Conservation (phyloP, 2,888 invertebrate genomes). For the Lycia hirtaria region DNA sequence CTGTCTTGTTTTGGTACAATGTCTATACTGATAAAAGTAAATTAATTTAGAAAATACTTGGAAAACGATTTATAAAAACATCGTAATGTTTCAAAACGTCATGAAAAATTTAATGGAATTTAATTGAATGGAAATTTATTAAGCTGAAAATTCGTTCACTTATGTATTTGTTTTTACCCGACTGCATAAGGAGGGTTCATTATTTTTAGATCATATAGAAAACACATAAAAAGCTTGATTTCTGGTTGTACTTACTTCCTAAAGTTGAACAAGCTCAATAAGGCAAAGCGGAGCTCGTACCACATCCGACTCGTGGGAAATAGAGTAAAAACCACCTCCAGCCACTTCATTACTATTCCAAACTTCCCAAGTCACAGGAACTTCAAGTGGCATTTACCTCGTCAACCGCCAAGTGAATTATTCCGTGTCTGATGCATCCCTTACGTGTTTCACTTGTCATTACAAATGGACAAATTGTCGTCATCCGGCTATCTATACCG, state of each 20-base stretch:
- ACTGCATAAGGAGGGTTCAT: too few species aligned
- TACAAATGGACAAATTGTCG: constrained; percentile 15
- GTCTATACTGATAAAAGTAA: too few species aligned
- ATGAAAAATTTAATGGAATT: too few species aligned
- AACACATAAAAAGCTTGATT: background rate
- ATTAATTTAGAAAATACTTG: too few species aligned
- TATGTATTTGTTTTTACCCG: too few species aligned
- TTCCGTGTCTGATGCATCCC: constrained; percentile 15
- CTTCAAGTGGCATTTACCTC: constrained; percentile 13
- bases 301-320: constrained; percentile 2
- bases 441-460: constrained; percentile 15
- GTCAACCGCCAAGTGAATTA: constrained; percentile 18
- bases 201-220: too few species aligned
- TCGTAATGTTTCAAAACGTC: too few species aligned
- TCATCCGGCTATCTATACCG: constrained; percentile 12
- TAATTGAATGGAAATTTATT: too few species aligned
- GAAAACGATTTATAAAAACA: too few species aligned
- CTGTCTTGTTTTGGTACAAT: too few species aligned
- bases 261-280: background rate
- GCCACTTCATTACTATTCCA: constrained; percentile 14
- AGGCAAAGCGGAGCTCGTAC: background rate
- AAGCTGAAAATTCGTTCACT: too few species aligned
- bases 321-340: constrained; percentile 8
- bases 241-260: background rate
- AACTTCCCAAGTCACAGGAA: background rate